These are phyloP conservation scores for Campoplex capitator DNA, from an alignment of 2,888 invertebrate species.

Conservation along the genomic window DNA sequence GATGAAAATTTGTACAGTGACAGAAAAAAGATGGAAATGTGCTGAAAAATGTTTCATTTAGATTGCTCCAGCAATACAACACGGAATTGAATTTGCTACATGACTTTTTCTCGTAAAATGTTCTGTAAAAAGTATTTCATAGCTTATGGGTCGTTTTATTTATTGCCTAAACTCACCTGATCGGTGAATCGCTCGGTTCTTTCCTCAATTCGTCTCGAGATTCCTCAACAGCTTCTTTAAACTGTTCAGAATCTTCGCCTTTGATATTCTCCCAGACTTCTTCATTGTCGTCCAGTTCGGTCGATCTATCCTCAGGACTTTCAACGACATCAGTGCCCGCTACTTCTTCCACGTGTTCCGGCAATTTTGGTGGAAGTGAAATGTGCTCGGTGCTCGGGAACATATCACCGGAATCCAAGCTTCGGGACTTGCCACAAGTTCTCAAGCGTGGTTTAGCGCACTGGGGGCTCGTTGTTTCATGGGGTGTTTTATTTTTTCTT, in stretches of 20 bases:
- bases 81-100: background rate
- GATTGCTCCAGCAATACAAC: too few species aligned
- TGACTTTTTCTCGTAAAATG: background rate
- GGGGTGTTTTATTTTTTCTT: constrained; percentile 83
- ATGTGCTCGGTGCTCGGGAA: constrained; percentile 86
- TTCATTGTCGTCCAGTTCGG: constrained; percentile 60
- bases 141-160: background rate
- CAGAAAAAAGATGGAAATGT: background rate
- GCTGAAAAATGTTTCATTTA: too few species aligned
- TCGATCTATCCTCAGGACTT: constrained; percentile 49
- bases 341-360: constrained; percentile 79
- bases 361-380: constrained; percentile 76
- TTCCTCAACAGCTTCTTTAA: constrained; percentile 50
- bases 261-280: constrained; percentile 19
- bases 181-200: constrained; percentile 75
- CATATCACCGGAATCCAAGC: constrained; percentile 94
- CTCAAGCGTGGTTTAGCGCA: constrained; percentile 86
- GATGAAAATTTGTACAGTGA: background rate
- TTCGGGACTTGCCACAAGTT: constrained; percentile 92
- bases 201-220: constrained; percentile 53
- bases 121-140: background rate
- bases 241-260: constrained; percentile 31
- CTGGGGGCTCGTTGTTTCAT: constrained; percentile 76
- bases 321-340: constrained; percentile 51
- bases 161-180: constrained; percentile 73